Evolutionary conservation across 2,888 invertebrate species (phyloP).

Genomic region (Osmoderma eremita): DNA sequence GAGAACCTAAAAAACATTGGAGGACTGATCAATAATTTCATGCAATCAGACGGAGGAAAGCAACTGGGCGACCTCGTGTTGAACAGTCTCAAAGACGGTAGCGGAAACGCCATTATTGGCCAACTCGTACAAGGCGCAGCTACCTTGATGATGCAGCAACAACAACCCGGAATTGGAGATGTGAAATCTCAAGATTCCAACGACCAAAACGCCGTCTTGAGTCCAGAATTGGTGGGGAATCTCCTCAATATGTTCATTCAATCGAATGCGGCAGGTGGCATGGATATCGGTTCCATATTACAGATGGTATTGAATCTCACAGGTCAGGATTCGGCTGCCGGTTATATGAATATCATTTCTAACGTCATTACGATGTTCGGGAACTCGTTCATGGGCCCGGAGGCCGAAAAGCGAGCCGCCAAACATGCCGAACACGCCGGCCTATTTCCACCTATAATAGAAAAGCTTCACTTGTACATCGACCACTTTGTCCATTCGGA

Average conservation of each 20-base stretch:
- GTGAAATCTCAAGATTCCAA: conserved; percentile 23
- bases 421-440: conserved; percentile 77
- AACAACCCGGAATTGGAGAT: conserved; percentile 6
- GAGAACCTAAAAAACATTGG: conserved; percentile 71
- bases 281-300: conserved; percentile 40
- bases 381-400: conserved; percentile 64
- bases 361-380: conserved; percentile 69
- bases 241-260: conserved; percentile 68
- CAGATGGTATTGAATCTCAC: not conserved
- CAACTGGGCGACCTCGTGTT: conserved; percentile 63
- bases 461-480: conserved; percentile 78
- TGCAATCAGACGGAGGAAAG: conserved; percentile 75
- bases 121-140: conserved; percentile 66
- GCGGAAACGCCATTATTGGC: conserved; percentile 56
- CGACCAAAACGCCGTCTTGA: conserved; percentile 63
- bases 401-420: conserved; percentile 69
- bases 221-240: conserved; percentile 69
- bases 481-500: conserved; percentile 84
- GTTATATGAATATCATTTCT: conserved; percentile 62
- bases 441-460: conserved; percentile 76
- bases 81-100: conserved; percentile 52
- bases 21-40: conserved; percentile 72
- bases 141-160: conserved; percentile 19
- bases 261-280: conserved; percentile 29
- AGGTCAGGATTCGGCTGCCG: not conserved